Evolutionary conservation across 2,888 invertebrate species (phyloP).

Genomic region (Leucania comma): DNA sequence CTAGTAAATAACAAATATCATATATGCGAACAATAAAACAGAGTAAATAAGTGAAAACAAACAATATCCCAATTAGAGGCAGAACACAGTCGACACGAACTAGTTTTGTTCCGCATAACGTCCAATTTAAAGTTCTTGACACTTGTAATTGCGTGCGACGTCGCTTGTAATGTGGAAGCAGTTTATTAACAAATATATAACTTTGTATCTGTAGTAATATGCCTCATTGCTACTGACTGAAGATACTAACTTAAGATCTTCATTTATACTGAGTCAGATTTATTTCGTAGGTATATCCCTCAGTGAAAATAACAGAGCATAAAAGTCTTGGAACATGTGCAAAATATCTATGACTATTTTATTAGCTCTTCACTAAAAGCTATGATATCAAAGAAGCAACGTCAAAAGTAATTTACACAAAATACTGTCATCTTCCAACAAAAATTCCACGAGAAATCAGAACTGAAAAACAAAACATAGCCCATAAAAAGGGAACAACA

Average conservation of each 20-base stretch:
- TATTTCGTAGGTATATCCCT: too few relatives aligned
- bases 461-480: slow-evolving; percentile 32
- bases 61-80: slow-evolving; percentile 36
- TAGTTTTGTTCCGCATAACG: slow-evolving; percentile 21
- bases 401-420: background rate
- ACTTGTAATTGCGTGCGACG: slow-evolving; percentile 20
- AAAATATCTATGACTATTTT: background rate
- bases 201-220: background rate
- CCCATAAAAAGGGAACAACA: slow-evolving; percentile 23
- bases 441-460: slow-evolving; percentile 20
- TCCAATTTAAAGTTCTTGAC: slow-evolving; percentile 54
- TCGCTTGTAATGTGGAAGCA: slow-evolving; percentile 14
- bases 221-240: background rate
- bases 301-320: too few relatives aligned
- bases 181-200: background rate
- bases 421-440: slow-evolving; percentile 1
- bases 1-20: slow-evolving; percentile 6
- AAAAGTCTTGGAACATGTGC: background rate
- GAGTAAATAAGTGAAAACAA: slow-evolving; percentile 26
- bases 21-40: slow-evolving; percentile 8
- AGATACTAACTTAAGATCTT: background rate
- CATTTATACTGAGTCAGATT: background rate
- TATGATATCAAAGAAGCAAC: background rate
- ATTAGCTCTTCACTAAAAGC: too few relatives aligned
- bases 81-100: slow-evolving; percentile 12